These are phyloP conservation scores for Burhinus oedicnemus DNA, from an alignment of 2,113 vertebrate genomes.

Conservation along the genomic window DNA sequence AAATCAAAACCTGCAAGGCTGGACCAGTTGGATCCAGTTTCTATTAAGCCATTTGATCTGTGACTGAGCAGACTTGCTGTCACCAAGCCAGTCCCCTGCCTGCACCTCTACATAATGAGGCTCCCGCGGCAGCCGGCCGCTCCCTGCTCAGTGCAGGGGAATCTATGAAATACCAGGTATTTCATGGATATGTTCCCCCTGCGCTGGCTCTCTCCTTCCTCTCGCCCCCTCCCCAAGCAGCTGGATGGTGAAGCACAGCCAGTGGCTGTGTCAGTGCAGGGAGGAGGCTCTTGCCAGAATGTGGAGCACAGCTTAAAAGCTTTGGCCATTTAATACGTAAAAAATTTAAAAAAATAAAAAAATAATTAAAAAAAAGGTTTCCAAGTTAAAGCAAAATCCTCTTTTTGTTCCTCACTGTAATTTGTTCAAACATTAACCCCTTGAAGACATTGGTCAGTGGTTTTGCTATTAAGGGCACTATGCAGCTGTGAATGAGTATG, in stretches of 20 bases:
- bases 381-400: background rate
- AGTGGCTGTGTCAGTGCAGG: fast-evolving
- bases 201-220: background rate
- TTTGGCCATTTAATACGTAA: background rate
- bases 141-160: background rate
- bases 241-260: background rate
- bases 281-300: background rate
- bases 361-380: background rate
- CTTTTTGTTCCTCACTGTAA: background rate
- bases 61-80: conserved; percentile 57
- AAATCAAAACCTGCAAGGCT: conserved; percentile 40
- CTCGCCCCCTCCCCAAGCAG: background rate
- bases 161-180: background rate
- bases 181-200: background rate
- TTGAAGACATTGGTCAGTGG: background rate
- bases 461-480: background rate
- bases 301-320: background rate
- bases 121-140: background rate
- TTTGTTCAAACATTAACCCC: background rate
- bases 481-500: fast-evolving
- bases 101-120: background rate
- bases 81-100: conserved; percentile 56
- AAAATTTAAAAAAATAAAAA: background rate
- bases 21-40: conserved; percentile 62
- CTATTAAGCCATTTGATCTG: conserved; percentile 56